Evolutionary conservation across 2,888 invertebrate genomes (phyloP), one percentile per base, ranked within the genome.

Genomic region (Temnothorax rugatulus): DNA sequence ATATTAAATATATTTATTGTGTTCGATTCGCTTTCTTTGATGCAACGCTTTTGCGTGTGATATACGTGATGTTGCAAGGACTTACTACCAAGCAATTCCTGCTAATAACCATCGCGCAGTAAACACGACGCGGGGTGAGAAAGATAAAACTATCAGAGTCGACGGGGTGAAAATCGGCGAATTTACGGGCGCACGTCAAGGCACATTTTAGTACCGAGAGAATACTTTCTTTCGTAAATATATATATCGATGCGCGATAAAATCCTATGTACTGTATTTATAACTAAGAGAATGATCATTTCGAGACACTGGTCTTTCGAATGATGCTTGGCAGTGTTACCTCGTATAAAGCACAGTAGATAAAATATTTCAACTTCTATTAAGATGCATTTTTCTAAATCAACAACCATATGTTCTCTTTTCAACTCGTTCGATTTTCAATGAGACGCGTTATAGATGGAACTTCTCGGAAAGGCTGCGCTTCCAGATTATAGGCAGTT

Each of bases 81-180:
- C n/a, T 61, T 18, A 38, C 47, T 18, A 61, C 47, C 73, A 38
- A 59, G 73, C 79, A 81, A 71, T 69, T 34, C 63, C n/a, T 69
- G 47, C 61, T 84, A 84, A 84, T 84, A 71, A 82, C 63, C 64
- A 54, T 84, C 71, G 71, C 54, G 69, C 47, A 41, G 61, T 82
- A 69, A 83, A 79, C 64, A 63, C 34, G 81, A 52, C 15, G 81
- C 11, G 44, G 50, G 44, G 15, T 29, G 82, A 44, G 47, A 82
- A 64, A 25, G 41, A 44, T 34, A 75, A 82, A 69, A 63, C 44
- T 54, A 34, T 83, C 61, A 18, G 47, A 69, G 68, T 81, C 68
- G 79, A 81, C 63, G 38, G 71, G 64, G 63, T 25, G 63, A 63
- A 83, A 83, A 84, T 73, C 82, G 82, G 59, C 52, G 73, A 29